Percentiles rank a stretch among this genome's conserved stretches.
phyloP scores from a whole-genome alignment of 2,888 invertebrate genomes.

The Cheilosia pagana region DNA sequence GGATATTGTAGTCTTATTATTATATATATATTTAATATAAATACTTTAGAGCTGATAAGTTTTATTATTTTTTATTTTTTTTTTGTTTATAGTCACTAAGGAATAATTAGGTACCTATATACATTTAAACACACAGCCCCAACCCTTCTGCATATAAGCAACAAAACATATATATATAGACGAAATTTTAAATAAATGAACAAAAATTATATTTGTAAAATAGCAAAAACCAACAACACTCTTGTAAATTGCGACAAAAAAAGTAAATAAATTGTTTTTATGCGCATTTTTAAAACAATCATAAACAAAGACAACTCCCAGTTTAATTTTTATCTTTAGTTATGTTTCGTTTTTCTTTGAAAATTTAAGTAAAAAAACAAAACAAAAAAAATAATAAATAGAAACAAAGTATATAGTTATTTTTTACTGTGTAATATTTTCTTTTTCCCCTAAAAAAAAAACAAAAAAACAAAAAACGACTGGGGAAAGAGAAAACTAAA shows the following conservation, averaged over 20 bases:
- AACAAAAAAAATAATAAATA: slow-evolving; percentile 70
- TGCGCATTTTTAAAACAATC: slow-evolving; percentile 35
- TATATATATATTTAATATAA: slow-evolving; percentile 72
- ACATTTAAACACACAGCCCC: slow-evolving; percentile 52
- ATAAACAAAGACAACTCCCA: slow-evolving; percentile 54
- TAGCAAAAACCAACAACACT: slow-evolving; percentile 38
- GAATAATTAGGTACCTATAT: slow-evolving; percentile 75
- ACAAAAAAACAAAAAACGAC: slow-evolving; percentile 37
- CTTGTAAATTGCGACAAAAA: slow-evolving; percentile 52
- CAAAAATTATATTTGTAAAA: slow-evolving; percentile 65
- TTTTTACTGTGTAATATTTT: slow-evolving; percentile 75
- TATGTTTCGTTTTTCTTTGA: slow-evolving; percentile 57
- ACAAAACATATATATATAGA: slow-evolving; percentile 63
- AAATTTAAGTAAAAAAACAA: slow-evolving; percentile 50
- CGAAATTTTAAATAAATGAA: slow-evolving; percentile 59
- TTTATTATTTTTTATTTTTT: neutral
- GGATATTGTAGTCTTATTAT: slow-evolving; percentile 74
- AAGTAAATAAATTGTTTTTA: slow-evolving; percentile 36
- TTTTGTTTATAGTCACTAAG: slow-evolving; percentile 51
- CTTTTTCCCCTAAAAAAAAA: slow-evolving; percentile 59
- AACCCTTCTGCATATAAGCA: slow-evolving; percentile 54
- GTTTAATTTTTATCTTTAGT: slow-evolving; percentile 52
- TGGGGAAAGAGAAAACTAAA: slow-evolving; percentile 67
- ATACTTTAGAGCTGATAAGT: slow-evolving; percentile 66
- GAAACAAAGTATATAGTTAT: slow-evolving; percentile 72